phyloP scores from a whole-genome alignment of 2,113 vertebrate genomes.

The Xerus inauris region DNA sequence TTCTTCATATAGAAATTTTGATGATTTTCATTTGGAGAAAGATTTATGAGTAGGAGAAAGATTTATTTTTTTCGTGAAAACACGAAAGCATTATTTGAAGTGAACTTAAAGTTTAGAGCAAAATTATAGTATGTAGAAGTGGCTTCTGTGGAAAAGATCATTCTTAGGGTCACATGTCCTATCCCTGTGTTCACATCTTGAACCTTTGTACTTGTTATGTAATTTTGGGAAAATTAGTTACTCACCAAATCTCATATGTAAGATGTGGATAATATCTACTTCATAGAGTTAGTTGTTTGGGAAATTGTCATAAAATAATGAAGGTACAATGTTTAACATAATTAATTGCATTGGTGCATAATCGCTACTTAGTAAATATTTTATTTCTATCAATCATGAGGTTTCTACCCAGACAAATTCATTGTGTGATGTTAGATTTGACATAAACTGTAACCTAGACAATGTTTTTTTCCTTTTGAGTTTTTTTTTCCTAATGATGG shows the following conservation, averaged over 20 bases:
- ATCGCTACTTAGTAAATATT: conserved; percentile 27
- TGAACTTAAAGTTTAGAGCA: not conserved
- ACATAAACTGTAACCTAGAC: not conserved
- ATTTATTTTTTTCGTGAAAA: too few relatives aligned
- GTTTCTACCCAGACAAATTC: not conserved
- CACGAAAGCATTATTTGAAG: not conserved
- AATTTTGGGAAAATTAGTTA: conserved; percentile 6
- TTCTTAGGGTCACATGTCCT: conserved; percentile 7
- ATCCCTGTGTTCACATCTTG: not conserved
- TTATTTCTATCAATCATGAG: not conserved
- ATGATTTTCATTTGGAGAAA: conserved; percentile 27
- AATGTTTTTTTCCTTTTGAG: not conserved
- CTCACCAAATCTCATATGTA: not conserved
- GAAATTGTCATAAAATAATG: conserved; percentile 17
- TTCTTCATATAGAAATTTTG: not conserved
- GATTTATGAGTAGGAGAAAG: not conserved
- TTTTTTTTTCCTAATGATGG: too few relatives aligned
- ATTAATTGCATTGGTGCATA: not conserved
- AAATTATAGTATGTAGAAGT: not conserved
- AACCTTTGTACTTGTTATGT: not conserved
- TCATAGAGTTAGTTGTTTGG: conserved; percentile 13
- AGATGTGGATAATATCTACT: not conserved
- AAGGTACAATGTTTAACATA: not conserved
- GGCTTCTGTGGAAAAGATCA: not conserved
- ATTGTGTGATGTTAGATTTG: conserved; percentile 20